A percentile compares a stretch with the other conserved stretches of the same genome.
phyloP scores from a whole-genome alignment of 2,113 vertebrate species.

The Euleptes europaea region DNA sequence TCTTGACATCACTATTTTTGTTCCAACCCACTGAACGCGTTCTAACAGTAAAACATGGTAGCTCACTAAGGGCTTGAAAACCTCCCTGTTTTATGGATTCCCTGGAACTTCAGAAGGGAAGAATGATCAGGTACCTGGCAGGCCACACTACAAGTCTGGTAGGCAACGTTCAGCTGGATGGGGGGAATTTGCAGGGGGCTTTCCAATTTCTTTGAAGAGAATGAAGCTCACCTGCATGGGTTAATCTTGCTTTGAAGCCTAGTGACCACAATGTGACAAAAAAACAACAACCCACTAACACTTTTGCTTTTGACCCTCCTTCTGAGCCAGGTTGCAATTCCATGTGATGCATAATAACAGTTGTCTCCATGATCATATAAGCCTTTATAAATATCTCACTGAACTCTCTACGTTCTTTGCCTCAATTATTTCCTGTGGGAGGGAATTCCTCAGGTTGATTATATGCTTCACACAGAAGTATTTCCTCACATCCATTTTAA shows the following conservation, averaged over 20 bases:
- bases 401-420: constrained; percentile 44
- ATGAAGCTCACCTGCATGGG: not conserved
- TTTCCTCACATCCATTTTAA: constrained; percentile 62
- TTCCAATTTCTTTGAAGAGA: not conserved
- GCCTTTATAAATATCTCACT: constrained; percentile 51
- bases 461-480: constrained; percentile 54
- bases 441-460: constrained; percentile 58
- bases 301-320: not conserved
- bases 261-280: not conserved
- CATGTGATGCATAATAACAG: not conserved
- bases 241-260: not conserved
- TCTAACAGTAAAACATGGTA: not conserved
- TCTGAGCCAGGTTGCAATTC: not conserved
- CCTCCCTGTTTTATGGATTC: not conserved
- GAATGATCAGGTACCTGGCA: not conserved
- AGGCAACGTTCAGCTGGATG: not conserved
- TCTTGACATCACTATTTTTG: too few relatives aligned
- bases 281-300: too few relatives aligned
- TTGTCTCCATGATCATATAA: constrained; percentile 21
- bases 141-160: not conserved
- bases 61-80: not conserved
- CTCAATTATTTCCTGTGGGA: constrained; percentile 57
- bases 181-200: not conserved
- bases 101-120: not conserved
- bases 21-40: not conserved